These are phyloP conservation scores for Sarcophilus harrisii DNA, from an alignment of 2,797 vertebrate species.

Conservation along the genomic window DNA sequence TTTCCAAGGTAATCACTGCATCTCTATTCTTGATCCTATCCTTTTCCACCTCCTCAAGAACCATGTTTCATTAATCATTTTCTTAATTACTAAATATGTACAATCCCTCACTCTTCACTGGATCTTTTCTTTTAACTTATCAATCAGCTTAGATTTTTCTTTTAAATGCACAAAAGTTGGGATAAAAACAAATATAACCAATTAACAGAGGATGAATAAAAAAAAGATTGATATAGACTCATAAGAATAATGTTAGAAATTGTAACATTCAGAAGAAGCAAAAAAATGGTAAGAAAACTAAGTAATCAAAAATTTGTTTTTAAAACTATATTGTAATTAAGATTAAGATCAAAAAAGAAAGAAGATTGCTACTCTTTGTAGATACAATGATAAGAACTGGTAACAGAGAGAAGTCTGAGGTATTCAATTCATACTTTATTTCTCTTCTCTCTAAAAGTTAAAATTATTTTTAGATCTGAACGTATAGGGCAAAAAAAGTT, in stretches of 20 bases:
- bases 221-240: not conserved
- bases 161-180: not conserved
- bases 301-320: not conserved
- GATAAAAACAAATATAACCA: not conserved
- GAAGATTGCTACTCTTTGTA: not conserved
- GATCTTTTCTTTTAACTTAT: not conserved
- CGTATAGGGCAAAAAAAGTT: not conserved
- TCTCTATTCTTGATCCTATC: constrained; percentile 1
- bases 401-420: not conserved
- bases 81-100: not conserved
- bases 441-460: not conserved
- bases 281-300: not conserved
- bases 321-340: not conserved
- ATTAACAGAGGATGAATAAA: not conserved
- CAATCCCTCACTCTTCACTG: not conserved
- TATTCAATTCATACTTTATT: not conserved
- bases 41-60: constrained; percentile 14
- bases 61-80: constrained; percentile 22
- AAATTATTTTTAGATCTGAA: not conserved
- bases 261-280: not conserved
- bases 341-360: not conserved
- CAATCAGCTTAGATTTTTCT: not conserved
- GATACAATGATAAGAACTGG: not conserved
- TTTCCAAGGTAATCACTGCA: constrained; percentile 24
- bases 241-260: not conserved